phyloP scores from a whole-genome alignment of 2,888 invertebrate genomes.

The Leucoma salicis region DNA sequence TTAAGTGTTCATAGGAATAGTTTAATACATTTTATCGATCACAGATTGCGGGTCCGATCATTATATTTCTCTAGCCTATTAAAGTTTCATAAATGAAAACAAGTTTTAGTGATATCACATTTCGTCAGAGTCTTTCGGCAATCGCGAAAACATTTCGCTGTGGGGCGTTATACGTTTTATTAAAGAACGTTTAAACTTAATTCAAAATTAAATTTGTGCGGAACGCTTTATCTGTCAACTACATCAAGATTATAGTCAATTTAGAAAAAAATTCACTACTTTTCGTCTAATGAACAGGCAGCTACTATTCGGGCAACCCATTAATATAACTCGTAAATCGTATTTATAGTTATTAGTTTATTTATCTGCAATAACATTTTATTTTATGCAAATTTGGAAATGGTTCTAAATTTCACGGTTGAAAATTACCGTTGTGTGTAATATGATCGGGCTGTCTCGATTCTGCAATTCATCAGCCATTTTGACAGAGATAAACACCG shows the following conservation, averaged over 20 bases:
- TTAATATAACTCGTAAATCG: slow-evolving; percentile 30
- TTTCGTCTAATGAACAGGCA: slow-evolving; percentile 34
- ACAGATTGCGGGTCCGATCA: slow-evolving; percentile 31
- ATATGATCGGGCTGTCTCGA: slow-evolving; percentile 8
- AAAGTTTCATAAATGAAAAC: slow-evolving; percentile 41
- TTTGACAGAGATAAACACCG: too few species aligned
- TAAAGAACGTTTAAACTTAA: slow-evolving; percentile 58
- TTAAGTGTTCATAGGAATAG: not conserved
- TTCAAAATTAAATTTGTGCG: slow-evolving; percentile 45
- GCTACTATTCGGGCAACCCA: slow-evolving; percentile 18
- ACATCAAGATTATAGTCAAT: slow-evolving; percentile 51
- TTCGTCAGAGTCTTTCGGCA: slow-evolving; percentile 27
- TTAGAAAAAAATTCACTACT: slow-evolving; percentile 33
- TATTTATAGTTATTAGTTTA: slow-evolving; percentile 28
- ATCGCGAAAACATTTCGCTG: slow-evolving; percentile 39
- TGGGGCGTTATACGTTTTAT: slow-evolving; percentile 48
- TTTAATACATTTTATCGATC: slow-evolving; percentile 34
- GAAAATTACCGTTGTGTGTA: slow-evolving; percentile 12
- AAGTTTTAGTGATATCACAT: slow-evolving; percentile 42
- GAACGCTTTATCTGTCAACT: slow-evolving; percentile 51
- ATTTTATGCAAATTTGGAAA: slow-evolving; percentile 28
- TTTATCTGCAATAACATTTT: slow-evolving; percentile 25
- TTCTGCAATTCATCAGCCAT: too few species aligned
- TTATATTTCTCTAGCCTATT: slow-evolving; percentile 48
- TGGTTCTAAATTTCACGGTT: slow-evolving; percentile 20